A percentile compares a stretch with the other conserved stretches of the same genome.
These are phyloP conservation scores for Takifugu rubripes DNA, from an alignment of 2,797 vertebrate species.

Conservation along the genomic window DNA sequence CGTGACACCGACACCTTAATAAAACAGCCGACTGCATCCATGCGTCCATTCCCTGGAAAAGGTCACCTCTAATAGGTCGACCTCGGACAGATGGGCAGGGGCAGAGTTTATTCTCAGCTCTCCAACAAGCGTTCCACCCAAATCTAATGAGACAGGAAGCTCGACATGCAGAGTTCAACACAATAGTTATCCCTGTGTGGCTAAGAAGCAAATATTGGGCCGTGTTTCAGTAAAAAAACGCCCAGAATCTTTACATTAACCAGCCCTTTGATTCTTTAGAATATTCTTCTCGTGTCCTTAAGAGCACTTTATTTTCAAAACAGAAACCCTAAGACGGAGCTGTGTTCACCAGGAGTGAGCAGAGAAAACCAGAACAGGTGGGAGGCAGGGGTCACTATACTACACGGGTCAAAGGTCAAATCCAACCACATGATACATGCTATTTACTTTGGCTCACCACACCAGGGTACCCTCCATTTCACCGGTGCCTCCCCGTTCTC, in stretches of 20 bases:
- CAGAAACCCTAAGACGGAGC: background rate
- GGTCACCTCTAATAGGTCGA: constrained; percentile 71
- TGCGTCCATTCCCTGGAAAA: constrained; percentile 51
- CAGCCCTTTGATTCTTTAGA: too few relatives aligned
- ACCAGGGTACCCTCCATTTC: constrained; percentile 9
- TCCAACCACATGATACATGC: constrained; percentile 33
- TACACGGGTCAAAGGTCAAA: constrained; percentile 32
- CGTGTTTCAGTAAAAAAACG: too few relatives aligned
- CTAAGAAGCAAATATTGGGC: background rate
- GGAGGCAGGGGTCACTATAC: constrained; percentile 1
- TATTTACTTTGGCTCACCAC: constrained; percentile 39
- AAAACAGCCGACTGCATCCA: constrained; percentile 65
- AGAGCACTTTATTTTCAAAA: too few relatives aligned
- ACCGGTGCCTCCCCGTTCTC: constrained; percentile 16
- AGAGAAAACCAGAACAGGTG: constrained; percentile 22
- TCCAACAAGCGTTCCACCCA: too few relatives aligned
- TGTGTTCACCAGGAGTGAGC: background rate
- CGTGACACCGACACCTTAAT: constrained; percentile 66
- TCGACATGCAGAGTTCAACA: constrained; percentile 19
- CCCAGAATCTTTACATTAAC: too few relatives aligned
- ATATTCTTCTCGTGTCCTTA: too few relatives aligned
- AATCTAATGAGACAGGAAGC: background rate
- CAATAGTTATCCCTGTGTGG: background rate
- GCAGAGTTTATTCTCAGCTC: background rate
- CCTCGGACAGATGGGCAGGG: constrained; percentile 62